phyloP scores from a whole-genome alignment of 2,113 vertebrate species.

The Psammodynastes pulverulentus region DNA sequence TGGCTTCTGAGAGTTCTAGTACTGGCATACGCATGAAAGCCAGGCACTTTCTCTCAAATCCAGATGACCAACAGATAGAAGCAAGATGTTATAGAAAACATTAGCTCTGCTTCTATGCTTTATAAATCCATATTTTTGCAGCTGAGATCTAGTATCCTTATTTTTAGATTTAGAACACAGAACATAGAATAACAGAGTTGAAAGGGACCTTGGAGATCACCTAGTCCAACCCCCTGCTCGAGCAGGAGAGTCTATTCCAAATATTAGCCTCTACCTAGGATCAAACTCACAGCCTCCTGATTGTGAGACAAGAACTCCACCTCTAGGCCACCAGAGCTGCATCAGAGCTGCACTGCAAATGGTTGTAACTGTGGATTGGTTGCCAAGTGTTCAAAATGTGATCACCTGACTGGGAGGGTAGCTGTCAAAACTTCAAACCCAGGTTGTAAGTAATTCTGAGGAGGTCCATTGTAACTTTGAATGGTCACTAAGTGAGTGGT shows the following conservation, averaged over 20 bases:
- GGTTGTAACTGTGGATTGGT: not conserved
- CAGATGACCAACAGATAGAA: not conserved
- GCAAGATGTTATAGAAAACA: not conserved
- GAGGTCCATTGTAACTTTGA: not conserved
- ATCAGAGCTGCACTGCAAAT: too few relatives aligned
- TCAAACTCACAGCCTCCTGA: too few relatives aligned
- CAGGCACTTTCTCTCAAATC: not conserved
- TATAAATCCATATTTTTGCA: conserved; percentile 11
- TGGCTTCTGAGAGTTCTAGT: too few relatives aligned
- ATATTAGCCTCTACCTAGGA: too few relatives aligned
- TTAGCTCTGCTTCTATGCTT: not conserved
- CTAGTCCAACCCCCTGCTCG: too few relatives aligned
- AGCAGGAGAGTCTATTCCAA: too few relatives aligned
- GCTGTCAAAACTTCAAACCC: not conserved
- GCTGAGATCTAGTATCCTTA: conserved; percentile 3
- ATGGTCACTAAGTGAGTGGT: not conserved
- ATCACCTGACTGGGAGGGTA: not conserved
- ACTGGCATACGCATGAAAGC: too few relatives aligned
- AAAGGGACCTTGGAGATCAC: too few relatives aligned
- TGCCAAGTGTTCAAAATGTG: not conserved
- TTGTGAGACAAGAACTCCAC: too few relatives aligned
- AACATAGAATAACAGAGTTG: too few relatives aligned
- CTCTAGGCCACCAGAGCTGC: too few relatives aligned
- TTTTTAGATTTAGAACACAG: conserved; percentile 6
- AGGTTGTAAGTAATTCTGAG: not conserved